A percentile compares a stretch with the other conserved stretches of the same genome.
These are phyloP conservation scores for Hypomecis atomaria DNA, from an alignment of 2,888 invertebrate genomes.

Conservation along the genomic window DNA sequence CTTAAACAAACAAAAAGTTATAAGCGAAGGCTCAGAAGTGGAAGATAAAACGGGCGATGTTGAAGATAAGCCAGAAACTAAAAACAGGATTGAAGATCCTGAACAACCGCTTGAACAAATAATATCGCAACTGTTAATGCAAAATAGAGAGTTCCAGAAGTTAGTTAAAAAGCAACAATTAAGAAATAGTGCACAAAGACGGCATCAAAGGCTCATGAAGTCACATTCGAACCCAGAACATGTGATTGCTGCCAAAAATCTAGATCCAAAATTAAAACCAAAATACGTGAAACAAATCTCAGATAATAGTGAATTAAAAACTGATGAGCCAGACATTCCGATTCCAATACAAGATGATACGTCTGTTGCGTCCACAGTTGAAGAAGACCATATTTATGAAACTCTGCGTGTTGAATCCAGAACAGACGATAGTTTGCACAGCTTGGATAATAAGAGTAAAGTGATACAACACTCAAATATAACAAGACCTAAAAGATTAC, in stretches of 20 bases:
- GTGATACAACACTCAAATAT: slow-evolving; percentile 63
- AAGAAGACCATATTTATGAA: slow-evolving; percentile 86
- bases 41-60: slow-evolving; percentile 65
- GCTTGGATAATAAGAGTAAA: slow-evolving; percentile 66
- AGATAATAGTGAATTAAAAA: slow-evolving; percentile 59
- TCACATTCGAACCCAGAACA: slow-evolving; percentile 82
- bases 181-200: slow-evolving; percentile 80
- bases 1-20: slow-evolving; percentile 79
- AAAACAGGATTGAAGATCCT: slow-evolving; percentile 66
- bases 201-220: slow-evolving; percentile 83
- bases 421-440: slow-evolving; percentile 61
- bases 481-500: slow-evolving; percentile 65
- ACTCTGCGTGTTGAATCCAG: slow-evolving; percentile 80
- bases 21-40: slow-evolving; percentile 72
- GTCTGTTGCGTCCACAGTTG: slow-evolving; percentile 47
- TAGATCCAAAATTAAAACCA: slow-evolving; percentile 66
- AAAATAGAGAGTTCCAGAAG: slow-evolving; percentile 92
- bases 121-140: slow-evolving; percentile 92
- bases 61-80: slow-evolving; percentile 51
- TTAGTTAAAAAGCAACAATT: slow-evolving; percentile 90
- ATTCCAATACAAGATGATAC: slow-evolving; percentile 9
- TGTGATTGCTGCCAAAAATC: slow-evolving; percentile 71
- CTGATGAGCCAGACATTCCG: slow-evolving; percentile 36
- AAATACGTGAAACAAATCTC: slow-evolving; percentile 71
- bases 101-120: slow-evolving; percentile 89